Base-by-base conservation (phyloP, 1,140 invertebrate species). In the Ephestia elutella region DNA sequence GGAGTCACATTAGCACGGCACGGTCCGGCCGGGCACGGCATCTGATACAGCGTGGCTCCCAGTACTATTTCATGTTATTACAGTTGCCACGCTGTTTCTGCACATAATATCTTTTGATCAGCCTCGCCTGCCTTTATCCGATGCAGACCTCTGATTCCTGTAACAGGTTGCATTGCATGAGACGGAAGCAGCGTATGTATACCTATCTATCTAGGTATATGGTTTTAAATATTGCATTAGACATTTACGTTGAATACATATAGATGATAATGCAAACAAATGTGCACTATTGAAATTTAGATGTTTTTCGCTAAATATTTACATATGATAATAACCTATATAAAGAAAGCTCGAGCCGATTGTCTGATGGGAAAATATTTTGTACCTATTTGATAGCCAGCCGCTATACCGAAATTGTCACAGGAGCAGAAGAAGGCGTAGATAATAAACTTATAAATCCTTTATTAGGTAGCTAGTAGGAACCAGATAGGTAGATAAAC, bases 1-100 rank as follows among this genome's bases (percentile, higher is more conserved):
- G 68, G 59, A 66, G 56, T 68, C 73, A 80, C 78, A 84, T 84
- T 84, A 82, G 77, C 77, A 70, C 75, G 71, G 73, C 80, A 82
- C 79, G 79, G 75, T 81, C 77, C 73, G 64, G 63, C 19, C 59
- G 44, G 18, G 71, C 78, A 71, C 78, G 71, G 72, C 68, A 82
- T 83, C 82, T 75, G 82, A 85, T 85, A 84, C 65, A 32, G 68
- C 69, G 65, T 68, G 68, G 70, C 63, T 49, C 65, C 67, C 60
- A 70, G 65, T 66, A 66, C 63, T 68, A 74, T 80, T 77, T 77
- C 71, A 79, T 77, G 71, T 74, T 80, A 76, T 78, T 79, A 78
- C 70, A 73, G 66, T 66, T 69, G 62, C 65, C 62, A 64, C 62
- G 62, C 63, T 65, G 65, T 74, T 70, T 63, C 60, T 44, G 38